Base-by-base conservation (phyloP, 2,888 invertebrate species). In the Aleiodes alternator region DNA sequence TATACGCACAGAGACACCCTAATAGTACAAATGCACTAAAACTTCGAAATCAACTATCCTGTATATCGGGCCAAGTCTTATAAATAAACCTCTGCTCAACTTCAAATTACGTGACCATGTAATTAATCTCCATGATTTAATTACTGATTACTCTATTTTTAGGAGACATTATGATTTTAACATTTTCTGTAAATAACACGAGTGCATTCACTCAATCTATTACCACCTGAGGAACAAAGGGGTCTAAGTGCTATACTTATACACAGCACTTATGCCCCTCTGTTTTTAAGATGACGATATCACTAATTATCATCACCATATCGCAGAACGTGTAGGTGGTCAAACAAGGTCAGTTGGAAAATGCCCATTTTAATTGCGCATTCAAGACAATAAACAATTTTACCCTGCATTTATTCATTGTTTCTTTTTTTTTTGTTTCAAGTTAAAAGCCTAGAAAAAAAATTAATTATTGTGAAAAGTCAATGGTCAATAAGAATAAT, bases 81-180 rank as follows among this genome's bases (percentile, higher is more conserved):
- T 64, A 43, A 64, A 64, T 64, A 64, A 64, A 64, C 64, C 11
- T 64, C 43, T 48, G 64, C 61, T 61, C 61, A 61, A 61, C 34
- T 43, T n/a, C 8, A 61, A 61, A 61, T 61, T 61, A 61, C 61
- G 34, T 61, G 61, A 61, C 61, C 61, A 43, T 34, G 4, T 61
- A 61, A 61, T 61, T 61, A 61, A 38, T 61, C 16, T 61, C 61
- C 61, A 38, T 43, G n/a, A 6, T 43, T 9, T 43, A 43, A 43
- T 43, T 43, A 9, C 43, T 43, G 43, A 43, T 8, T 43, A 34
- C 9, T 43, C 43, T 43, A 43, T 43, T 43, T 43, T 9, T 43
- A 43, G 9, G 43, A 43, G 11, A 43, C 43, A 43, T 43, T 43
- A 9, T 43, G 43, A 43, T 61, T 14, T 56, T 29, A 11, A n/a